These are phyloP conservation scores for Dorcus hopei DNA, from an alignment of 2,888 invertebrate species.

Conservation along the genomic window DNA sequence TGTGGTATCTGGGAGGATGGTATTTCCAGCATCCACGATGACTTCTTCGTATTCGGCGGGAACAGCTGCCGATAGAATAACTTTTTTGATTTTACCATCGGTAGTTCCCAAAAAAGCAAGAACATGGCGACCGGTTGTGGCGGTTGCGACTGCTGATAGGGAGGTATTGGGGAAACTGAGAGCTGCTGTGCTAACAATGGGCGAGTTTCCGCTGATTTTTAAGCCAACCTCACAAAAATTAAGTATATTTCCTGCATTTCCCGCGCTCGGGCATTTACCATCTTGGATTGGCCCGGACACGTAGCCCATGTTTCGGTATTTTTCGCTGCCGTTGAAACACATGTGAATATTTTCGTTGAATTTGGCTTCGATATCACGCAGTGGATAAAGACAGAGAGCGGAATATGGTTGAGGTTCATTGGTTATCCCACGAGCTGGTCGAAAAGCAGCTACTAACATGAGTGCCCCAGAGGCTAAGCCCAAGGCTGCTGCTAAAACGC, in stretches of 20 bases:
- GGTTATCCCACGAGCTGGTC: slow-evolving; percentile 84
- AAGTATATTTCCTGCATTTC: slow-evolving; percentile 84
- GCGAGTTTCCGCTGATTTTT: slow-evolving; percentile 86
- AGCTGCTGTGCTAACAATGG: slow-evolving; percentile 74
- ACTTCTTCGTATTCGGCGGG: slow-evolving; percentile 86
- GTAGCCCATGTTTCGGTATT: slow-evolving; percentile 88
- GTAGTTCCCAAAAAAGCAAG: slow-evolving; percentile 91
- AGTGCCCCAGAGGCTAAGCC: slow-evolving; percentile 77
- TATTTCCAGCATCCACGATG: slow-evolving; percentile 72
- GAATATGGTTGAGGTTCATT: slow-evolving; percentile 80
- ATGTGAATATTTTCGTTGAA: slow-evolving; percentile 96
- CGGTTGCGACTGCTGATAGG: slow-evolving; percentile 80
- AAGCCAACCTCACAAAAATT: slow-evolving; percentile 90
- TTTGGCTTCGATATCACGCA: slow-evolving; percentile 85
- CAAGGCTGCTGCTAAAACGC: slow-evolving; percentile 76
- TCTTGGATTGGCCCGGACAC: slow-evolving; percentile 88
- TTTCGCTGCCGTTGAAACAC: slow-evolving; percentile 94
- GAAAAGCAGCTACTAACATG: slow-evolving; percentile 84
- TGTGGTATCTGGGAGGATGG: slow-evolving; percentile 81
- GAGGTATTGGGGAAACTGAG: slow-evolving; percentile 77
- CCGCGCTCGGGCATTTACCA: slow-evolving; percentile 85
- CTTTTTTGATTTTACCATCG: slow-evolving; percentile 83
- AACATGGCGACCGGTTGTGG: slow-evolving; percentile 87
- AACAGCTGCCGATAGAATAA: slow-evolving; percentile 65
- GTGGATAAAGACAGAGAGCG: slow-evolving; percentile 89